A percentile compares a stretch with the other conserved stretches of the same genome.
These are phyloP conservation scores for Cataglyphis rosenhaueri DNA, from an alignment of 2,888 invertebrate species.

Conservation along the genomic window DNA sequence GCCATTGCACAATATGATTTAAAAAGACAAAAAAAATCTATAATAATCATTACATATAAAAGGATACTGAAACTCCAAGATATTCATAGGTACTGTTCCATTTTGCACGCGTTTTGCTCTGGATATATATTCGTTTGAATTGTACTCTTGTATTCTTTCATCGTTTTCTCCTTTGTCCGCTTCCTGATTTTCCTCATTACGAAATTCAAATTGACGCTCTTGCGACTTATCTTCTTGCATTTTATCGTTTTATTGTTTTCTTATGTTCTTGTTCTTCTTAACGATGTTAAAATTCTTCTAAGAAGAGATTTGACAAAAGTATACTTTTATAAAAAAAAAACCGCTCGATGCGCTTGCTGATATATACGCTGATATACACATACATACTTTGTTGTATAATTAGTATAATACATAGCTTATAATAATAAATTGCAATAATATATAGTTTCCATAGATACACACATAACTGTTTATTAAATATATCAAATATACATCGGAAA, in stretches of 20 bases:
- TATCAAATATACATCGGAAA: background rate
- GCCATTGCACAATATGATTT: background rate
- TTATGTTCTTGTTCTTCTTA: background rate
- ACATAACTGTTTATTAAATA: background rate
- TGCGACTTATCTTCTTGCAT: background rate
- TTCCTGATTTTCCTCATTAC: background rate
- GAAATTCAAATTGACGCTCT: background rate
- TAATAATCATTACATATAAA: conserved; percentile 69
- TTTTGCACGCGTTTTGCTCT: conserved; percentile 86
- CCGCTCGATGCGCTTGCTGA: background rate
- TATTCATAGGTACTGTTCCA: conserved; percentile 87
- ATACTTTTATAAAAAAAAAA: background rate
- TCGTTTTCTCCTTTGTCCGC: background rate
- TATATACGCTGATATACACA: too few relatives aligned
- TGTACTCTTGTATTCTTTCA: background rate
- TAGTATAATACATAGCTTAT: background rate
- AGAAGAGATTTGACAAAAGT: background rate
- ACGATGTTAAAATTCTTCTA: background rate
- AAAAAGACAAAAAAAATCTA: background rate
- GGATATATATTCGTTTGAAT: conserved; percentile 24
- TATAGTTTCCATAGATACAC: background rate
- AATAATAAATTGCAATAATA: background rate
- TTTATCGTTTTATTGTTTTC: background rate
- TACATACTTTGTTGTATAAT: background rate
- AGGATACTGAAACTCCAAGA: conserved; percentile 91